Evolutionary conservation across 1,140 invertebrate genomes (phyloP), one percentile per base, ranked within the genome.

Genomic region (Linepithema humile): DNA sequence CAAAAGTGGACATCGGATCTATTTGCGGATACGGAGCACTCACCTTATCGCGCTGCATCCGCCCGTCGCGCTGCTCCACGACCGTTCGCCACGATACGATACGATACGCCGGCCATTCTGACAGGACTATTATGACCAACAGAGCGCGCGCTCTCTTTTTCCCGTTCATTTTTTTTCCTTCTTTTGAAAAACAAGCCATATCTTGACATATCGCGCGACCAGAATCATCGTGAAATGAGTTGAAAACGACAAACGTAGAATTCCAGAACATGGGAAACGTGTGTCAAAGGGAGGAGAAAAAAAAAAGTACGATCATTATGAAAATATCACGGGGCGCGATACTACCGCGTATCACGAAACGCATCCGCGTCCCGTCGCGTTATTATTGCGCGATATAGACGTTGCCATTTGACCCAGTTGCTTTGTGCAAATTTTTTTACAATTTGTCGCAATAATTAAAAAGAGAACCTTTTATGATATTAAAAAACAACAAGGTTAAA

Each of bases 51-150:
- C 38, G 64, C 7, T 12, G 43, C 43, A 67, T 69, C 45, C 75
- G 35, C 4, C 32, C 45, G 40, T 75, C 40, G 57, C 32, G 38
- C n/a, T 6, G 40, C 29, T 48, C 9, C 40, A 15, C 29, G 29
- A 23, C 26, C 59, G 6, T 23, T 64, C 3, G 35, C 55, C 10
- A 20, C 23, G 32, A 64, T 60, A n/a, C 75, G 75, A 78, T 77
- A 69, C 32, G 64, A 26, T 55, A 53, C 75, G 35, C 48, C 45
- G 48, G 23, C 3, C 57, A 35, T 62, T 48, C 57, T 64, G 75
- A 80, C 75, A 70, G 64, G n/a, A 80, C 35, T 23, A 80, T 80
- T 80, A 80, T 80, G 75, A 80, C 35, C 64, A 69, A 43, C 75
- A 57, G 12, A 70, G 62, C 48, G 64, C 48, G 75, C 48, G 35